These are phyloP conservation scores for Spheniscus mendiculus DNA, from an alignment of 2,113 vertebrate species.

Conservation along the genomic window DNA sequence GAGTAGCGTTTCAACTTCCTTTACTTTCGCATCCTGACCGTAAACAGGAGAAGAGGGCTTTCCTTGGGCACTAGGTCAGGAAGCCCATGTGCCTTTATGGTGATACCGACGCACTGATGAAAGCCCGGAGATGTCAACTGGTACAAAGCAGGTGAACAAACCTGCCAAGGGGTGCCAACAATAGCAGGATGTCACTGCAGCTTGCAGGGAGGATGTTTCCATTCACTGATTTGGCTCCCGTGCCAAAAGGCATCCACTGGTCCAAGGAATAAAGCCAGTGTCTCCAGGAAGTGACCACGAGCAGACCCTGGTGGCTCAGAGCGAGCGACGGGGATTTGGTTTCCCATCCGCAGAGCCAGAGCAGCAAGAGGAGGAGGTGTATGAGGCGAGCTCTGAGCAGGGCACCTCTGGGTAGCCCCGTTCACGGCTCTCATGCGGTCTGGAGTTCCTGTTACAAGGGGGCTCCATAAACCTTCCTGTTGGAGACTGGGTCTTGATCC, in stretches of 20 bases:
- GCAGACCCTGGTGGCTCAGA: not conserved
- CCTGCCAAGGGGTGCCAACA: conserved; percentile 64
- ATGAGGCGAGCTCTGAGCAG: not conserved
- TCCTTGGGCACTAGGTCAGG: conserved; percentile 62
- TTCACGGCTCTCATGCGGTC: accelerated
- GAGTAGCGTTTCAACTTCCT: conserved; percentile 33
- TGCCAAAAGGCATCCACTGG: conserved; percentile 9
- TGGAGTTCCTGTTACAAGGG: not conserved
- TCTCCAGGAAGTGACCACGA: conserved; percentile 20
- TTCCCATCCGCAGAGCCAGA: not conserved
- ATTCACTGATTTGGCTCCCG: not conserved
- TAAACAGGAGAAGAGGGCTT: conserved; percentile 62
- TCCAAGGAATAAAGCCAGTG: conserved; percentile 25
- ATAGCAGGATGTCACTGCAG: conserved; percentile 67
- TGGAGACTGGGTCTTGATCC: not conserved
- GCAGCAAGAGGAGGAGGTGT: not conserved
- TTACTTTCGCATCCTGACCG: conserved; percentile 40
- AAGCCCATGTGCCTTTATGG: conserved; percentile 21
- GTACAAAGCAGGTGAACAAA: conserved; percentile 65
- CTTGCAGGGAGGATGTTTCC: conserved; percentile 51
- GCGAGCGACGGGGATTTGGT: not conserved
- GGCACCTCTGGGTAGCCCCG: not conserved
- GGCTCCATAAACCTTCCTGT: not conserved
- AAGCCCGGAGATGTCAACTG: conserved; percentile 47
- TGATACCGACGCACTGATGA: not conserved